A percentile compares a stretch with the other conserved stretches of the same genome.
Conservation (phyloP, 2,113 vertebrate genomes). For the Catharus minimus region DNA sequence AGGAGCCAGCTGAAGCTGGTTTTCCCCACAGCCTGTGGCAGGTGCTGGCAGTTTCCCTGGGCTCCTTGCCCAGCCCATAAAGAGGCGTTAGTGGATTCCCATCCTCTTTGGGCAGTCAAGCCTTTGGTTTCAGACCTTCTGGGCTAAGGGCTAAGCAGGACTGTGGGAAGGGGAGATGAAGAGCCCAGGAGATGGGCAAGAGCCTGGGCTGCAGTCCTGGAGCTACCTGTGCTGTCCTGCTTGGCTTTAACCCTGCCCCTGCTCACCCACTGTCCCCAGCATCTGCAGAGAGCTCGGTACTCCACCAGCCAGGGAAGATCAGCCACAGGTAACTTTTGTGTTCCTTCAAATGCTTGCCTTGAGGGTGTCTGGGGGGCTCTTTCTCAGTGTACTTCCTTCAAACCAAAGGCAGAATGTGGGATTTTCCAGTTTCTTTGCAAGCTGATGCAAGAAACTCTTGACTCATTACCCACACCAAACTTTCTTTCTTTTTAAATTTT, state of each 20-base stretch:
- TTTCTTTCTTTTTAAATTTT: accelerated
- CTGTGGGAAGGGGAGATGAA: neutral
- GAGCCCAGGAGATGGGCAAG: accelerated
- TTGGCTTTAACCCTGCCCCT: neutral
- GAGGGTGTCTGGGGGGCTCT: neutral
- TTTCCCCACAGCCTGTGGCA: neutral
- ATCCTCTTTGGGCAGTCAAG: accelerated
- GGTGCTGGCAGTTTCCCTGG: accelerated
- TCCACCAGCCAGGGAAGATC: accelerated
- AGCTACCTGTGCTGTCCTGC: accelerated
- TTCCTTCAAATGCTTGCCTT: neutral
- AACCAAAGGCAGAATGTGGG: accelerated
- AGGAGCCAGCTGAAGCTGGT: neutral
- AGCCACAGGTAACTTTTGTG: neutral
- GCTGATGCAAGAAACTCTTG: neutral
- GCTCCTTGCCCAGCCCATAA: neutral
- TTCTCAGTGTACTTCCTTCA: accelerated
- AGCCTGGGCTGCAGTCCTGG: neutral
- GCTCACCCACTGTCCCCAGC: accelerated
- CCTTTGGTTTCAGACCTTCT: accelerated
- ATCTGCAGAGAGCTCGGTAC: accelerated
- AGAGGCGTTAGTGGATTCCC: accelerated
- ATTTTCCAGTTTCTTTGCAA: neutral
- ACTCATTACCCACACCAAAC: neutral
- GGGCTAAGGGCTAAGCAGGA: accelerated